Evolutionary conservation across 2,113 vertebrate genomes (phyloP).

Genomic region (Mesembrinibis cayennensis): DNA sequence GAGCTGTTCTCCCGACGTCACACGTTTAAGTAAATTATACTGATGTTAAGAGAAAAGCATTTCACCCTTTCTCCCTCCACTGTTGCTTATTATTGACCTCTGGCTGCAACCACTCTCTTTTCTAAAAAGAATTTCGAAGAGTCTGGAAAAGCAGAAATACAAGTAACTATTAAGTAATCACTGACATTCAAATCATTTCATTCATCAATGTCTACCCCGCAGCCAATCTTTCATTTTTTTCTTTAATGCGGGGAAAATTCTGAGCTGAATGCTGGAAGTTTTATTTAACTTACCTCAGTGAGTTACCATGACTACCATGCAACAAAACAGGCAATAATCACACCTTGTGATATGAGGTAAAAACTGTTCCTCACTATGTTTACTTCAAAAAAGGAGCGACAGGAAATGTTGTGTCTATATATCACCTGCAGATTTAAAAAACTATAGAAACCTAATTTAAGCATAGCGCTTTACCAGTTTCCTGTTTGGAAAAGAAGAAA

Average conservation of each 20-base stretch:
- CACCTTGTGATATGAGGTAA: neutral
- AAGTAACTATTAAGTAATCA: neutral
- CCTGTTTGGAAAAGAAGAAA: neutral
- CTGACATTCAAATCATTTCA: neutral
- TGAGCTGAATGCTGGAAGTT: neutral
- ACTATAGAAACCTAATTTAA: neutral
- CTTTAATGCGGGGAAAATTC: neutral
- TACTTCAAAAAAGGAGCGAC: neutral
- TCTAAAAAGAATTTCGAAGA: neutral
- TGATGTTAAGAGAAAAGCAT: neutral
- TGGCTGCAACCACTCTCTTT: neutral
- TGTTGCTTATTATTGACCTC: neutral
- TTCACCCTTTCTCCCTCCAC: neutral
- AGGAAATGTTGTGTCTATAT: neutral
- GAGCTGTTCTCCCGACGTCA: neutral
- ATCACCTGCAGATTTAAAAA: neutral
- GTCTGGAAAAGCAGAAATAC: neutral
- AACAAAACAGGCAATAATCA: slow-evolving; percentile 18
- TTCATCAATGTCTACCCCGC: neutral
- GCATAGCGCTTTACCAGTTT: neutral
- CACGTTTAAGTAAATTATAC: neutral
- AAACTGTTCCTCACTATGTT: neutral
- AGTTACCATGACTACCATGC: neutral
- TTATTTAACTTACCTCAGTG: neutral
- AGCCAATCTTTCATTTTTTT: neutral